Evolutionary conservation across 2,113 vertebrate genomes (phyloP).

Genomic region (Phalacrocorax pelagicus): DNA sequence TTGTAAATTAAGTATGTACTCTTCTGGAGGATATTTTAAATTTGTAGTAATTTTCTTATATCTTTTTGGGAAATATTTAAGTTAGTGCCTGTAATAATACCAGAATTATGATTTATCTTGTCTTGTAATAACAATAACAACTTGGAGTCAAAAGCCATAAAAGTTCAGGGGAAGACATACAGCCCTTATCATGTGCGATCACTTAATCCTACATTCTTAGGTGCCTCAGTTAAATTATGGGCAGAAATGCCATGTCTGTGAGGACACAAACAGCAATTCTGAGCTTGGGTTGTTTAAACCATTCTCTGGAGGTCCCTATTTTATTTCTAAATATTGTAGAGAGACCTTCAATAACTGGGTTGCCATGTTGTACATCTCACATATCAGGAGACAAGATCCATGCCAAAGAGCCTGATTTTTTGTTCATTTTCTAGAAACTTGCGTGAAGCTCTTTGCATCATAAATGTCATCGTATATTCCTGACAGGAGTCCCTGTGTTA

Average conservation of each 20-base stretch:
- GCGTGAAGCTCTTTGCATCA: not conserved
- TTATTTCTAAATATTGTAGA: not conserved
- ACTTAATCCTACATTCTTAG: not conserved
- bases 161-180: not conserved
- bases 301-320: not conserved
- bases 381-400: not conserved
- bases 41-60: not conserved
- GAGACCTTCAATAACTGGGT: not conserved
- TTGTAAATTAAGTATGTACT: not conserved
- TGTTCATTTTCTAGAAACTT: not conserved
- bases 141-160: not conserved
- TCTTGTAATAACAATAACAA: not conserved
- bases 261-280: not conserved
- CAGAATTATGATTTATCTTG: not conserved
- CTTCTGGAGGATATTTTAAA: not conserved
- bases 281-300: not conserved
- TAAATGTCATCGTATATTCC: not conserved
- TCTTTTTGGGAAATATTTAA: not conserved
- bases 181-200: not conserved
- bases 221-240: not conserved
- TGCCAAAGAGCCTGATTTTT: not conserved
- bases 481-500: not conserved
- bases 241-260: not conserved
- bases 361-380: not conserved
- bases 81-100: not conserved